Base-by-base conservation (phyloP, 2,113 vertebrate species). In the Lates calcarifer region DNA sequence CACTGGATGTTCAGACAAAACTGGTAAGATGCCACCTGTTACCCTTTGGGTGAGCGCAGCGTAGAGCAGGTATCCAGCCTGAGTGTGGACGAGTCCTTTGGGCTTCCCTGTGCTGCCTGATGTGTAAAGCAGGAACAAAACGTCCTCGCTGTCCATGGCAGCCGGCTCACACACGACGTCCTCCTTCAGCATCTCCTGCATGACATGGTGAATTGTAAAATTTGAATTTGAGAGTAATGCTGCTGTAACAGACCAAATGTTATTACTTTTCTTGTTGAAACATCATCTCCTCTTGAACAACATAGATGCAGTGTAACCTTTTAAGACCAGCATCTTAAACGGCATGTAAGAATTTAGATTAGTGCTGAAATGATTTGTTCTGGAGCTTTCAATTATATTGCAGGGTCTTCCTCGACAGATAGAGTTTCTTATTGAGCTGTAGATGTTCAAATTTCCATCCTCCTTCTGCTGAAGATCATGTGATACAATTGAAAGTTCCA, bases 61-160 rank as follows among this genome's bases (percentile, higher is more conserved):
- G 31, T 94, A 96, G 28, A 96, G 91, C 92, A 96, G 88, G 79
- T 96, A 96, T 41, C 95, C 95, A 56, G 96, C 95, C 71, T 96
- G 96, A 10, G 95, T 94, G 85, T 96, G 96, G 49, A 96, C 95
- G 13, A 96, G 88, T 20, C 95, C 95, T 89, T 96, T 96, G 68
- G 94, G 95, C 80, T 96, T 96, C 77, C 96, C 94, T 0, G 96
- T 96, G 83, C 96, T 96, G 89, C 95, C 96, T 3, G 95, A 95
- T 0, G 94, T 95, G 57, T 96, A 95, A 14, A 96, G 94, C 70
- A 96, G 90, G 81, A 96, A 96, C 81, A 96, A 56, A 51, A 91
- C 65, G 20, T 96, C 96, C 79, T 96, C 95, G 0, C 95, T 96
- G 90, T 95, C 90, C 95, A 95, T 95, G 76, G 74, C 81, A 29